A percentile compares a stretch with the other conserved stretches of the same genome.
Conservation (phyloP, 1,140 invertebrate species). For the Magallana gigas region DNA sequence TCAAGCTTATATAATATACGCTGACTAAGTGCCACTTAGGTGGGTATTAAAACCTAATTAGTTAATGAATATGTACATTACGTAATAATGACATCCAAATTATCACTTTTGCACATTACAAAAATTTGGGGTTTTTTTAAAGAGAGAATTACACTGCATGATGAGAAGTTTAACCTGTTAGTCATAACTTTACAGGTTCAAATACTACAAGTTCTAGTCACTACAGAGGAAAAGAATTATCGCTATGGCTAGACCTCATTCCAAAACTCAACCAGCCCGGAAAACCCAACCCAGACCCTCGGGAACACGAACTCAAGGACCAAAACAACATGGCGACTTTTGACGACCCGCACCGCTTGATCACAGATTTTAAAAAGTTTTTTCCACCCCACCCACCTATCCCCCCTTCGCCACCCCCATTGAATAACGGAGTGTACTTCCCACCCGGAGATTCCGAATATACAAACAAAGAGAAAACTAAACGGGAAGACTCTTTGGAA, state of each 20-base stretch:
- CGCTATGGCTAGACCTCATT: slow-evolving; percentile 97
- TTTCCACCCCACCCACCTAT: slow-evolving; percentile 78
- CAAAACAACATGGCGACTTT: slow-evolving; percentile 73
- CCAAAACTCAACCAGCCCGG: slow-evolving; percentile 96
- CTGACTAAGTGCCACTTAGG: too few species aligned
- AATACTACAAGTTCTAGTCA: slow-evolving; percentile 87
- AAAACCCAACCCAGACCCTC: slow-evolving; percentile 83
- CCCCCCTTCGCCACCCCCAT: slow-evolving; percentile 66
- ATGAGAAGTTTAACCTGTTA: too few species aligned
- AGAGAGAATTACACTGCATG: too few species aligned
- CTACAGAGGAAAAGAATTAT: slow-evolving; percentile 95
- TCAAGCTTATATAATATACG: too few species aligned
- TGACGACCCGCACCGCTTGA: slow-evolving; percentile 72
- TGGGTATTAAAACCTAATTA: too few species aligned
- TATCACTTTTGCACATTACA: too few species aligned
- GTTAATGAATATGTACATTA: too few species aligned
- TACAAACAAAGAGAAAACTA: background rate
- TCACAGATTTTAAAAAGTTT: slow-evolving; percentile 67
- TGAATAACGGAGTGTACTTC: slow-evolving; percentile 74
- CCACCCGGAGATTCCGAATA: slow-evolving; percentile 24
- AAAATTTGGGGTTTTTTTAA: too few species aligned
- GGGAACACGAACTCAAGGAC: slow-evolving; percentile 87
- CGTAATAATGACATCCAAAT: too few species aligned
- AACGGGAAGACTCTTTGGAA: background rate
- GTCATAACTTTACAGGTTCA: slow-evolving; percentile 47